phyloP scores from a whole-genome alignment of 2,797 vertebrate species.

The Acipenser transmontanus region DNA sequence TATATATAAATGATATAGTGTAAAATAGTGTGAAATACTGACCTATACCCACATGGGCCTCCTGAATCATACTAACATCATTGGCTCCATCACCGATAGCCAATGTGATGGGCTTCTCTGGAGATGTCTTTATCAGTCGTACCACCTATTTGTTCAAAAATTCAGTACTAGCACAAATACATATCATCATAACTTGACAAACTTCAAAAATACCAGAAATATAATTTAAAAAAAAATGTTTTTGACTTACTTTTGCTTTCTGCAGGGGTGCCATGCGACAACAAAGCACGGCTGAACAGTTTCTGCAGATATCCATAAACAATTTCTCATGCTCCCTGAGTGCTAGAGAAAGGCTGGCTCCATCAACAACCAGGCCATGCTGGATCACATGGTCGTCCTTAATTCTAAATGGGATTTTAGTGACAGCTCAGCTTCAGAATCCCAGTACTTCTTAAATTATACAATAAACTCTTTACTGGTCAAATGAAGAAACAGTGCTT shows the following conservation, averaged over 20 bases:
- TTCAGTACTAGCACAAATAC: no score
- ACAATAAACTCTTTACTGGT: no score
- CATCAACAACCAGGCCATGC: slow-evolving; percentile 91
- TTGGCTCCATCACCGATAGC: slow-evolving; percentile 93
- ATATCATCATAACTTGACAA: no score
- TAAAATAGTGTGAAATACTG: slow-evolving; percentile 32
- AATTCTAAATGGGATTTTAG: slow-evolving; percentile 57
- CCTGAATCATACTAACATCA: slow-evolving; percentile 98
- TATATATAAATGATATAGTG: neutral
- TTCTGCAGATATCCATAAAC: slow-evolving; percentile 95
- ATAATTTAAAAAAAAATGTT: no score
- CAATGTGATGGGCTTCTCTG: slow-evolving; percentile 91
- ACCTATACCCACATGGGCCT: slow-evolving; percentile 98
- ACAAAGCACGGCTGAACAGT: slow-evolving; percentile 89
- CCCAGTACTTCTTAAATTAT: no score
- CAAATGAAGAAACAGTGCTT: no score
- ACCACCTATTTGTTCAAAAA: slow-evolving; percentile 68
- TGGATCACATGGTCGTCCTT: slow-evolving; percentile 93
- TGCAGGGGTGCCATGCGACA: slow-evolving; percentile 96
- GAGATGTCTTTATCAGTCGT: slow-evolving; percentile 87
- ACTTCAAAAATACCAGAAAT: no score
- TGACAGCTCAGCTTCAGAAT: no score
- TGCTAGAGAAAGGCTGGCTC: slow-evolving; percentile 89
- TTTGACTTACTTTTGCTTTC: slow-evolving; percentile 82
- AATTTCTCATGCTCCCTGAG: slow-evolving; percentile 92